A percentile compares a stretch with the other conserved stretches of the same genome.
These are phyloP conservation scores for Timandra comae DNA, from an alignment of 2,888 invertebrate species.

Conservation along the genomic window DNA sequence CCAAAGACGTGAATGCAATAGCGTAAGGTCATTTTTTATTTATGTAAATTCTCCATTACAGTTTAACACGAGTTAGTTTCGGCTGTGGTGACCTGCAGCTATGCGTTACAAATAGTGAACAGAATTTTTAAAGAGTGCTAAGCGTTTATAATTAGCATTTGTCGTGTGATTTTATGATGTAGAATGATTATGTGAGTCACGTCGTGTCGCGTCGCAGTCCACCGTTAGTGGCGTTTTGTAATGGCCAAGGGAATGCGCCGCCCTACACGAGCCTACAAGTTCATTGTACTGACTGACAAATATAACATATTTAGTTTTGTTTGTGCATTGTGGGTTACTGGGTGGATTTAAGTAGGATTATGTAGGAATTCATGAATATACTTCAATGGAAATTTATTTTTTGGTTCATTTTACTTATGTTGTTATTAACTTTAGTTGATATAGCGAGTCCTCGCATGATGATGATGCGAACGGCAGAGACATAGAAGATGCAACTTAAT, in stretches of 20 bases:
- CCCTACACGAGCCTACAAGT: constrained; percentile 48
- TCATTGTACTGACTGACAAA: constrained; percentile 3
- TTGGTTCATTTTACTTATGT: too few relatives aligned
- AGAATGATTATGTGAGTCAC: constrained; percentile 33
- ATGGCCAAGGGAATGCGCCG: constrained; percentile 50
- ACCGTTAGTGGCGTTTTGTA: constrained; percentile 68
- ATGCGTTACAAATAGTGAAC: constrained; percentile 11
- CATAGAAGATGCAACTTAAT: too few relatives aligned
- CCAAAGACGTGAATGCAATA: too few relatives aligned
- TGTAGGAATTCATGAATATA: constrained; percentile 2
- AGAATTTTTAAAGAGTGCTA: constrained; percentile 18
- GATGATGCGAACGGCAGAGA: too few relatives aligned
- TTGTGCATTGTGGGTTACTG: not conserved
- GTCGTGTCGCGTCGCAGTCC: constrained; percentile 25
- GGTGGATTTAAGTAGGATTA: not conserved
- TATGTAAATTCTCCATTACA: too few relatives aligned
- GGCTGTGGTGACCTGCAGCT: not conserved
- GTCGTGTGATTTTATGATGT: constrained; percentile 11
- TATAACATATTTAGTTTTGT: too few relatives aligned
- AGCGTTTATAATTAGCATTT: constrained; percentile 26
- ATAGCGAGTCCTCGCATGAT: too few relatives aligned
- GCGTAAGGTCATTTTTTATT: not conserved
- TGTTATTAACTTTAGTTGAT: too few relatives aligned
- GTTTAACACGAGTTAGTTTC: too few relatives aligned
- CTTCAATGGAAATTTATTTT: too few relatives aligned